phyloP scores from a whole-genome alignment of 2,888 invertebrate species.

The Acronicta alni region DNA sequence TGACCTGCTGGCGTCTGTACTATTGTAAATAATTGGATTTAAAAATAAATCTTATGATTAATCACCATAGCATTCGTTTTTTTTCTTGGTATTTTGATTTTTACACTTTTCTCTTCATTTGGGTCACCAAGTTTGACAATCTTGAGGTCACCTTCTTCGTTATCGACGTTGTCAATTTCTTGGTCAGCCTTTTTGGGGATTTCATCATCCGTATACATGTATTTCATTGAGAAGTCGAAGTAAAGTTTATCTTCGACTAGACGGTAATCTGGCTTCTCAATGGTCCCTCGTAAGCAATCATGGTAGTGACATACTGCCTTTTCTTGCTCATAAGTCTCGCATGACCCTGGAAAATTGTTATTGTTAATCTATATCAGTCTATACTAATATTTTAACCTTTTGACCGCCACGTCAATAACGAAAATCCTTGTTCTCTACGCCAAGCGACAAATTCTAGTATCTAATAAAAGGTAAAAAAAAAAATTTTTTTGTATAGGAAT shows the following conservation, averaged over 20 bases:
- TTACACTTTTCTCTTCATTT: constrained; percentile 53
- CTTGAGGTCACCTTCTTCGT: constrained; percentile 37
- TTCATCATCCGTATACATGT: constrained; percentile 67
- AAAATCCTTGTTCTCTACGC: no score
- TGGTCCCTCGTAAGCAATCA: constrained; percentile 87
- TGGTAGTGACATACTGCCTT: constrained; percentile 89
- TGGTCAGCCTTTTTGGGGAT: constrained; percentile 34
- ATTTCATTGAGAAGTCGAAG: constrained; percentile 82
- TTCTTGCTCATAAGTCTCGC: constrained; percentile 91
- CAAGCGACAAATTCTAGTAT: no score
- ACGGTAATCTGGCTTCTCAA: constrained; percentile 80
- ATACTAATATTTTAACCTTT: no score
- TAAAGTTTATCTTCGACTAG: constrained; percentile 82
- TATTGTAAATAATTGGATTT: constrained; percentile 34
- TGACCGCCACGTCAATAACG: no score
- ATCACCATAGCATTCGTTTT: constrained; percentile 84
- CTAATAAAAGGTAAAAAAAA: no score
- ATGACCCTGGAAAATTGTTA: constrained; percentile 80
- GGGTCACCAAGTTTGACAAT: constrained; percentile 45
- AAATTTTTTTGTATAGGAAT: no score
- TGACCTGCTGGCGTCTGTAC: no score
- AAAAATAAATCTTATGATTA: constrained; percentile 86
- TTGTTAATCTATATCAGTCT: no score
- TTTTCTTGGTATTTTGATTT: constrained; percentile 66
- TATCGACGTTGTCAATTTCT: constrained; percentile 11